Base-by-base conservation (phyloP, 2,888 invertebrate species). In the Leucophora obtusa region DNA sequence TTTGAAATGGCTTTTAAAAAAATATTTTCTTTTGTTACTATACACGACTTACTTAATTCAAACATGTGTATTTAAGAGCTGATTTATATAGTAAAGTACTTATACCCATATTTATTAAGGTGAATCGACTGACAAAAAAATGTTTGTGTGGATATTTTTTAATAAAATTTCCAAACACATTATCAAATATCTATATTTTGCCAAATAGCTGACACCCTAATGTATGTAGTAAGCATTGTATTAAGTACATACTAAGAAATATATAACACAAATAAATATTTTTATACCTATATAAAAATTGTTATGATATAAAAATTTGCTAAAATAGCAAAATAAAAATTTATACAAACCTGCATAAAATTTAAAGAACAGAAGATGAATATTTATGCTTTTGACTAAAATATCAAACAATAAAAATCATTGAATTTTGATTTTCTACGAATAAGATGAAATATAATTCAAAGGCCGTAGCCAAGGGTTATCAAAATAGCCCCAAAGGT, bases 1-100 rank as follows among this genome's bases (percentile, higher is more conserved):
- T 62, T 15, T 24, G 47, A 62, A 62, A 24, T 62, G n/a, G 60
- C 47, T 47, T 28, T 62, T 62, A 28, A 38, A 62, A n/a, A 62
- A 62, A 47, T 62, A 62, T 62, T 28, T 62, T 15, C n/a, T 62
- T 43, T 62, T 9, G 24, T 17, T 58, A 47, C 8, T 47, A 14
- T 24, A 15, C 24, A 6, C n/a, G 15, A 10, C 9, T 62, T 62
- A 11, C 10, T 62, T 62, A 15, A 47, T 50, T 24, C 47, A 15
- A 28, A 47, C 24, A 62, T 62, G 60, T 62, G 47, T 47, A 47
- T 47, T 62, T 47, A 50, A 47, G 60, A 60, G 43, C 10, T 50
- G 28, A 28, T 47, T 28, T 47, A 24, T 15, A 24, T 15, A 50
- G 28, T 14, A 47, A 47, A 14, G n/a, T 47, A 5, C 4, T 14